Evolutionary conservation across 2,797 vertebrate species (phyloP).

Genomic region (Gymnodraco acuticeps): DNA sequence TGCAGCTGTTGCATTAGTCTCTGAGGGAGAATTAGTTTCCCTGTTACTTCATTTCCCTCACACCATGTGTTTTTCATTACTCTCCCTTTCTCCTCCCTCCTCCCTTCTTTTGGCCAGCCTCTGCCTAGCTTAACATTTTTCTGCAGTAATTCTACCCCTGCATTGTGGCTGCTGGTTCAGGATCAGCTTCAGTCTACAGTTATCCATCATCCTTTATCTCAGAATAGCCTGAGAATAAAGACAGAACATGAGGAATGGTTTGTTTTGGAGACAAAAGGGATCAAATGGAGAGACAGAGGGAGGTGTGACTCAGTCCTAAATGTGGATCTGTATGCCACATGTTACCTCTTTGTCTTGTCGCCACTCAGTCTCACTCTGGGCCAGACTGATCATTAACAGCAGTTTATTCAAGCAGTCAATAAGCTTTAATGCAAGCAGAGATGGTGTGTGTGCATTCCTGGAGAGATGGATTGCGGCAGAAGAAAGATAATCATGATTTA

Average conservation of each 20-base stretch:
- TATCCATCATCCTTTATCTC: constrained; percentile 42
- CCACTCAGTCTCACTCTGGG: constrained; percentile 23
- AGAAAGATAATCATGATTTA: constrained; percentile 23
- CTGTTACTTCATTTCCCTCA: constrained; percentile 45
- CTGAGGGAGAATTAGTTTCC: constrained; percentile 9
- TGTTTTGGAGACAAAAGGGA: constrained; percentile 36
- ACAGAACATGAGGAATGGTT: constrained; percentile 7
- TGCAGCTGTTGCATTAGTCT: constrained; percentile 48
- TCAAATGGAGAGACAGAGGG: constrained; percentile 34
- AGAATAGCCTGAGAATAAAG: constrained; percentile 26
- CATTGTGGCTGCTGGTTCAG: constrained; percentile 54
- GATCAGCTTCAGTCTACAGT: constrained; percentile 44
- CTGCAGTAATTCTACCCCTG: constrained; percentile 77
- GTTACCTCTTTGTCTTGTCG: constrained; percentile 48
- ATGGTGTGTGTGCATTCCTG: constrained; percentile 14
- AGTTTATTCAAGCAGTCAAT: constrained; percentile 2
- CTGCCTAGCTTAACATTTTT: constrained; percentile 58
- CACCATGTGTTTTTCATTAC: constrained; percentile 78
- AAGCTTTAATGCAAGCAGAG: constrained; percentile 4
- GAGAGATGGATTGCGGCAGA: constrained; percentile 24
- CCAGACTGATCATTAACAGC: constrained; percentile 19
- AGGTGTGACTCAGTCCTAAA: constrained; percentile 53
- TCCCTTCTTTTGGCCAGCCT: constrained; percentile 18
- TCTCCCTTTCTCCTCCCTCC: constrained; percentile 12
- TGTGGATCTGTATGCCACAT: constrained; percentile 44